These are phyloP conservation scores for Schizopygopsis malacanthus DNA, from an alignment of 2,797 vertebrate genomes.

Conservation along the genomic window DNA sequence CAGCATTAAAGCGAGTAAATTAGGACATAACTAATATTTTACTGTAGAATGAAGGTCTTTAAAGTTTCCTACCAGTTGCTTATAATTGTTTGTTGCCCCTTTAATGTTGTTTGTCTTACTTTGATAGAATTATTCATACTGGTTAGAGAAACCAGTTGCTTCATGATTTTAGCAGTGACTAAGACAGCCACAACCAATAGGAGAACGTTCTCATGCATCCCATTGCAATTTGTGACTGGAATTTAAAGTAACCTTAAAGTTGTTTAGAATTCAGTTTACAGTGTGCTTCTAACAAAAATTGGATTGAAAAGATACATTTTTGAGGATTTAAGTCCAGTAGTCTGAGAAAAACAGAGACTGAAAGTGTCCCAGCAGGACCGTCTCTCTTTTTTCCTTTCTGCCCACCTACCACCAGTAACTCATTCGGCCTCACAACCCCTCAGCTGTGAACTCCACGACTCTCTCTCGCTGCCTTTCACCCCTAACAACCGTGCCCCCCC, in stretches of 20 bases:
- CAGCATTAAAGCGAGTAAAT: background rate
- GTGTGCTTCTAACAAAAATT: background rate
- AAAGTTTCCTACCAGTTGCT: background rate
- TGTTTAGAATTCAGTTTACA: slow-evolving; percentile 1
- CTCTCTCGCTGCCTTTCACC: slow-evolving; percentile 29
- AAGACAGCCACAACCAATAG: slow-evolving; percentile 2
- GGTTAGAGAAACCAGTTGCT: background rate
- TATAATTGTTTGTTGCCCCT: too few species aligned
- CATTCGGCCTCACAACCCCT: slow-evolving; percentile 23
- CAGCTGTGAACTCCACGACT: slow-evolving; percentile 25
- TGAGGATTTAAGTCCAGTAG: background rate
- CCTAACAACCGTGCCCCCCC: slow-evolving; percentile 27
- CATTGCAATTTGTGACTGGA: slow-evolving; percentile 16
- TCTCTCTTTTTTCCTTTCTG: slow-evolving; percentile 12
- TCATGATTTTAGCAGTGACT: background rate
- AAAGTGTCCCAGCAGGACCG: background rate
- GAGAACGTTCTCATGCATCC: slow-evolving; percentile 16
- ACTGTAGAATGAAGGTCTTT: background rate
- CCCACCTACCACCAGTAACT: slow-evolving; percentile 3
- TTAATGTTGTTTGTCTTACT: background rate
- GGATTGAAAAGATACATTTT: background rate
- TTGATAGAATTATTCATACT: background rate
- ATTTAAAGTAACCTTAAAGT: slow-evolving; percentile 18
- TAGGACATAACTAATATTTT: background rate
- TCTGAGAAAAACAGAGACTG: background rate